Conservation (phyloP, 2,797 vertebrate genomes). For the Sorex maritimensis region DNA sequence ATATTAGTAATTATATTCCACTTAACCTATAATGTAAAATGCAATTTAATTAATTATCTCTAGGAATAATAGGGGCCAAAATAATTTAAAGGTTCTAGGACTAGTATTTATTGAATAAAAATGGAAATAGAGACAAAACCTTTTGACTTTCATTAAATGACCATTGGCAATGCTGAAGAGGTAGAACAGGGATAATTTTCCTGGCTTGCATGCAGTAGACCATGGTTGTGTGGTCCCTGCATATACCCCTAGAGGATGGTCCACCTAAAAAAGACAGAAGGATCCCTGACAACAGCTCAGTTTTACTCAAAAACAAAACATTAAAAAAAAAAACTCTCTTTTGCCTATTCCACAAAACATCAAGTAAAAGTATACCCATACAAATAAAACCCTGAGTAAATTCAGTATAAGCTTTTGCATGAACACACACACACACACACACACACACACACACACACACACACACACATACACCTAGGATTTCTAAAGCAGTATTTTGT, state of each 20-base stretch:
- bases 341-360: neutral
- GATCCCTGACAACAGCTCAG: no score
- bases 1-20: conserved; percentile 13
- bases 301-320: no score
- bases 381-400: neutral
- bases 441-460: neutral
- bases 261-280: no score
- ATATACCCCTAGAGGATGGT: no score
- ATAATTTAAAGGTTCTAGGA: neutral
- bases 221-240: no score
- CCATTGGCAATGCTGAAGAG: neutral
- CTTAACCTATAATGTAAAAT: neutral
- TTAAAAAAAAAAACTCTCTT: neutral
- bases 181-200: no score
- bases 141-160: neutral
- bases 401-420: neutral
- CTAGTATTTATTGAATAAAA: neutral
- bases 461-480: neutral
- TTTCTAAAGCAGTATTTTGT: neutral
- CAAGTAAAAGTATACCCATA: neutral
- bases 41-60: neutral
- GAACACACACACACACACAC: neutral
- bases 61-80: neutral
- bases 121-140: neutral
- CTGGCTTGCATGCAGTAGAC: no score